Evolutionary conservation across 2,113 vertebrate genomes (phyloP).

Genomic region (Mastomys natalensis): DNA sequence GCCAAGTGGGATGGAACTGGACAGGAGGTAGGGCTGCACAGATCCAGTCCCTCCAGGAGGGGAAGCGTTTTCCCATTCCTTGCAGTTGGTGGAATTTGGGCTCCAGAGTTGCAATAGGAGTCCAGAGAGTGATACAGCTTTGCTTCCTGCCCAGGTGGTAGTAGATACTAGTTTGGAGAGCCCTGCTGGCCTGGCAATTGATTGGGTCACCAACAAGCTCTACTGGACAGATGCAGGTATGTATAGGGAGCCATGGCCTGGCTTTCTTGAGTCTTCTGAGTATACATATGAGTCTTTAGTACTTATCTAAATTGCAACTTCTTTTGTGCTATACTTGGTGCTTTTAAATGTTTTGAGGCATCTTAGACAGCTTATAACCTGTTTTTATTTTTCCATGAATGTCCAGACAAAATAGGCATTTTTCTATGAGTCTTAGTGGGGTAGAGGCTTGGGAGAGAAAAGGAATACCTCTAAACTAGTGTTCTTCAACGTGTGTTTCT

Average conservation of each 20-base stretch:
- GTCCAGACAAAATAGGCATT: not conserved
- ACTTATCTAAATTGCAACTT: not conserved
- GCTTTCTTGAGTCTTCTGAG: not conserved
- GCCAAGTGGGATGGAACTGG: conserved; percentile 96
- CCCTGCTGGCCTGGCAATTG: conserved; percentile 97
- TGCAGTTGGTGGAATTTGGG: not conserved
- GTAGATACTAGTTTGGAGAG: conserved; percentile 98
- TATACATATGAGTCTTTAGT: not conserved
- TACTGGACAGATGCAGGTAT: conserved; percentile 99
- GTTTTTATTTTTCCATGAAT: not conserved
- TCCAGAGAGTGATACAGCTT: conserved; percentile 36
- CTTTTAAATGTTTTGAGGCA: not conserved
- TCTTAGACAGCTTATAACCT: not conserved
- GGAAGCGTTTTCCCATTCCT: not conserved
- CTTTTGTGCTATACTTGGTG: not conserved
- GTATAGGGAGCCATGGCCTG: not conserved
- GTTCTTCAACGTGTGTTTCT: not conserved
- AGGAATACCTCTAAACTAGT: not conserved
- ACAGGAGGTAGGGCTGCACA: conserved; percentile 91
- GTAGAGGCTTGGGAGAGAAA: not conserved
- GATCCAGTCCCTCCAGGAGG: not conserved
- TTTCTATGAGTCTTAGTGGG: not conserved
- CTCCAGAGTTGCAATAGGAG: not conserved
- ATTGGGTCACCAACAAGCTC: conserved; percentile 97
- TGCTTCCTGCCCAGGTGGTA: conserved; percentile 90